These are phyloP conservation scores for Edolisoma coerulescens DNA, from an alignment of 2,113 vertebrate species.

Conservation along the genomic window DNA sequence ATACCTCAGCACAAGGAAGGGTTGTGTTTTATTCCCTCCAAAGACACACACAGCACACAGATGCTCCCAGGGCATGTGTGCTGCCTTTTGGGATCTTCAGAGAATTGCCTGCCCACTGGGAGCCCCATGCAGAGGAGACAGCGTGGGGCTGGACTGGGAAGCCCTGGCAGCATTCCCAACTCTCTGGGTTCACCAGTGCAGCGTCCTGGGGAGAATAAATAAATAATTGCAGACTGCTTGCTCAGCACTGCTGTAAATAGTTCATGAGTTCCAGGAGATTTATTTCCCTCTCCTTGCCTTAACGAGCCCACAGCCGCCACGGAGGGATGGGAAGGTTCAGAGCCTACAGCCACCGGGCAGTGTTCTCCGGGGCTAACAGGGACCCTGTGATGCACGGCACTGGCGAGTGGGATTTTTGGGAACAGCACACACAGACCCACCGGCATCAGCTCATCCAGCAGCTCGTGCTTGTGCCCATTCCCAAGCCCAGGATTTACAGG, in stretches of 20 bases:
- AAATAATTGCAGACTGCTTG: not conserved
- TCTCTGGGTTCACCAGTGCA: not conserved
- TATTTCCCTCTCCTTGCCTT: not conserved
- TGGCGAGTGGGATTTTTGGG: not conserved
- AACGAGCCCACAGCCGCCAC: not conserved
- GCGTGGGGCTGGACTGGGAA: accelerated
- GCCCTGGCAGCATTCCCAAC: not conserved
- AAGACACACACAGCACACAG: not conserved
- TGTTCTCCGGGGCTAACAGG: accelerated
- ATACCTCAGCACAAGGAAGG: not conserved
- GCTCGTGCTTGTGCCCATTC: accelerated
- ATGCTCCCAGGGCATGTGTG: not conserved
- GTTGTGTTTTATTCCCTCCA: not conserved
- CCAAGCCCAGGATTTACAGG: not conserved
- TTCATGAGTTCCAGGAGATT: slow-evolving; percentile 23
- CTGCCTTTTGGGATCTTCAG: not conserved
- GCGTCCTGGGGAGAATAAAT: slow-evolving; percentile 5
- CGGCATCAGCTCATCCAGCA: not conserved
- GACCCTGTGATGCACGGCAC: not conserved
- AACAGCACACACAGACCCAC: not conserved
- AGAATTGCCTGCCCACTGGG: not conserved
- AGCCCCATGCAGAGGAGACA: not conserved
- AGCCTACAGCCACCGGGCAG: not conserved
- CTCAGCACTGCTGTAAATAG: slow-evolving; percentile 16
- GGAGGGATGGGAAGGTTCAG: not conserved